Base-by-base conservation (phyloP, 2,888 invertebrate species). In the Reticulitermes lucifugus region DNA sequence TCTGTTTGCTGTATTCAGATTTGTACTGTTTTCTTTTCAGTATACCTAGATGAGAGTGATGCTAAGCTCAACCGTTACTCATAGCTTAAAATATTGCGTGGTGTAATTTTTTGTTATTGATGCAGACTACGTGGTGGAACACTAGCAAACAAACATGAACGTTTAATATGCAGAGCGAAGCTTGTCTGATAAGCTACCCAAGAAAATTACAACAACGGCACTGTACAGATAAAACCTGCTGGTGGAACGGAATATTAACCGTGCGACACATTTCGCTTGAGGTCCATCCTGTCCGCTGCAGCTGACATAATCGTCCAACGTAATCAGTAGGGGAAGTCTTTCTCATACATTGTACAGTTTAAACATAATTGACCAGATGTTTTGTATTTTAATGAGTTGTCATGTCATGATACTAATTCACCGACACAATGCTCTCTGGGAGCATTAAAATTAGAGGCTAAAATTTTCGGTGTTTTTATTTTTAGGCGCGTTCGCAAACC, bases 191-290 rank as follows among this genome's bases (percentile, higher is more conserved):
- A 65, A 65, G n/a, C 65, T 65, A 6, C 65, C 65, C 10, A 65
- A 65, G 65, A 65, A 65, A 25, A 65, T 65, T 65, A 9, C n/a
- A 65, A 25, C 65, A n/a, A n/a, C 65, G 65, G 65, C 25, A 25
- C 5, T 65, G 14, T 65, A 12, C 65, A 6, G 65, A 65, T 65
- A 65, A 65, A n/a, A 65, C 25, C 9, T n/a, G 25, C 25, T 65
- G n/a, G n/a, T 65, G 25, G 65, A 25, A 65, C 65, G 65, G 65
- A 65, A 65, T 65, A 65, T 25, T 65, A 65, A 65, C 25, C 65
- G 9, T 65, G 65, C 25, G 25, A 65, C 25, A 7, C 9, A 65
- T 65, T 65, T 65, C 65, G 25, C 65, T n/a, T 25, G 4, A 25
- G 5, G 12, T 25, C 65, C 65, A 6, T 25, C 25, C n/a, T 65